These are phyloP conservation scores for Esperia sulphurella DNA, from an alignment of 2,888 invertebrate species.

Conservation along the genomic window DNA sequence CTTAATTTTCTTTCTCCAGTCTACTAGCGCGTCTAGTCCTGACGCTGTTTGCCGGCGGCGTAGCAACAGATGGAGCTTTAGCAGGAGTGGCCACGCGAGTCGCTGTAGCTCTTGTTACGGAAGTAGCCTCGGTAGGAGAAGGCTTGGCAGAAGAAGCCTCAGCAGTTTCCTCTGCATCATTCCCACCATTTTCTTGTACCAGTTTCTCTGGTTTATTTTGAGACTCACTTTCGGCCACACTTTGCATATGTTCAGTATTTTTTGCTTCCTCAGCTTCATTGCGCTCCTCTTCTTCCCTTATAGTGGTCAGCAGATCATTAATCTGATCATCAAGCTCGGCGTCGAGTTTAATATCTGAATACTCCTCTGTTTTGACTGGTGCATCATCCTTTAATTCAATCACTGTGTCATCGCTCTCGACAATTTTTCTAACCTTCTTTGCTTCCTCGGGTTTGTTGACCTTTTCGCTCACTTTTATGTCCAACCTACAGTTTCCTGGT, in stretches of 20 bases:
- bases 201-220: neutral
- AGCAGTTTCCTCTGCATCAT: neutral
- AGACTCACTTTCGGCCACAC: constrained; percentile 1
- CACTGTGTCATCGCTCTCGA: constrained; percentile 7
- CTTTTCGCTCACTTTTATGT: constrained; percentile 34
- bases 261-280: neutral
- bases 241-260: neutral
- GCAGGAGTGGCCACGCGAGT: too few species aligned
- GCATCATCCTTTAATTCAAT: constrained; percentile 1
- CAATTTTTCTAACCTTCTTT: neutral
- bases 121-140: too few species aligned
- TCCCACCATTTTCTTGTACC: constrained; percentile 5
- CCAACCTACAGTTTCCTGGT: constrained; percentile 38
- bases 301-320: constrained; percentile 40
- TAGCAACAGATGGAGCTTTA: constrained; percentile 12
- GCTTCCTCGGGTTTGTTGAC: neutral
- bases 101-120: too few species aligned
- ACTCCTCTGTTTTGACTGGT: neutral
- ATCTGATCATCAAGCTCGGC: constrained; percentile 46
- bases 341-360: neutral
- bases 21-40: constrained; percentile 52
- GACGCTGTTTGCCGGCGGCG: constrained; percentile 40
- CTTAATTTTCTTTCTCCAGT: constrained; percentile 16
- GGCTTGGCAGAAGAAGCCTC: neutral
- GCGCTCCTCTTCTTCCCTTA: constrained; percentile 32